Conservation (phyloP, 2,113 vertebrate genomes). For the Plectropomus leopardus region DNA sequence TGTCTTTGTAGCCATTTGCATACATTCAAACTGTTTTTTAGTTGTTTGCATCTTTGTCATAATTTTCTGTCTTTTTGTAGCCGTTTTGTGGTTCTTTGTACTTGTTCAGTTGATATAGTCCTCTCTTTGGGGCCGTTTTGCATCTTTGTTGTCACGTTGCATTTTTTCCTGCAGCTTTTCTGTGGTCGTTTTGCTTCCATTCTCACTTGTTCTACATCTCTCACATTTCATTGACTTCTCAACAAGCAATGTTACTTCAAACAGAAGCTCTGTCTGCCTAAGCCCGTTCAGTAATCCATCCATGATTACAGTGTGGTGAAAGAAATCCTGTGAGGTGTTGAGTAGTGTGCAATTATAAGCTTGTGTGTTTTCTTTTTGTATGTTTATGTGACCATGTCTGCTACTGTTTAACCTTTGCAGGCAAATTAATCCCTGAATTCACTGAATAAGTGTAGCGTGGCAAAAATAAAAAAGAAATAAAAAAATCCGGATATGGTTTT, state of each 20-base stretch:
- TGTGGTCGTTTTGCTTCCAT: not conserved
- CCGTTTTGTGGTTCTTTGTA: too few relatives aligned
- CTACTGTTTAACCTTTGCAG: conserved; percentile 1
- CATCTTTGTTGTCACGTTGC: not conserved
- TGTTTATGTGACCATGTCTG: not conserved
- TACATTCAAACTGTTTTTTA: too few relatives aligned
- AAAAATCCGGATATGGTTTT: conserved; percentile 22
- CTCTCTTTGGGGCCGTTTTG: not conserved
- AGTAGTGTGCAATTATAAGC: not conserved
- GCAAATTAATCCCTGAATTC: not conserved
- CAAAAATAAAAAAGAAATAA: not conserved
- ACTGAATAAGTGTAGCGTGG: not conserved
- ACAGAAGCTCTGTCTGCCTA: not conserved
- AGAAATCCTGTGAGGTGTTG: not conserved
- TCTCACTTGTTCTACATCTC: not conserved
- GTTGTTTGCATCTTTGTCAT: too few relatives aligned
- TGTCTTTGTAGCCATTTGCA: not conserved
- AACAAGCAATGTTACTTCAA: not conserved
- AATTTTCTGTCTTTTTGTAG: too few relatives aligned
- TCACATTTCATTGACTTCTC: not conserved
- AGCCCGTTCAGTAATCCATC: not conserved
- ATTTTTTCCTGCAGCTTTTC: too few relatives aligned
- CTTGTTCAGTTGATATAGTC: too few relatives aligned
- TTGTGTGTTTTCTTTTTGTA: not conserved
- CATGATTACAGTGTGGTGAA: not conserved